These are phyloP conservation scores for Pituophis catenifer DNA, from an alignment of 2,113 vertebrate genomes.

Conservation along the genomic window DNA sequence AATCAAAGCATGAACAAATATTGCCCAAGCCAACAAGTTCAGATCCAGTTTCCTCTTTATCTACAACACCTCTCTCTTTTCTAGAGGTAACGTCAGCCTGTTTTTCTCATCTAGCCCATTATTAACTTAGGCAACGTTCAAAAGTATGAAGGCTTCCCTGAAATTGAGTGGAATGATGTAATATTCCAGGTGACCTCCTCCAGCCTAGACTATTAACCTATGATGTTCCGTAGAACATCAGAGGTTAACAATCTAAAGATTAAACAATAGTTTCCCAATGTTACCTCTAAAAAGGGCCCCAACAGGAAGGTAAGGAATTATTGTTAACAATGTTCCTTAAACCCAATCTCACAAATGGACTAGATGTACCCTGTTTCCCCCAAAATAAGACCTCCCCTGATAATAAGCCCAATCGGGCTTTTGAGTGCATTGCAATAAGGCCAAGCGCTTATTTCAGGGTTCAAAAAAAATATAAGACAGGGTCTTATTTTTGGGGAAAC, in stretches of 20 bases:
- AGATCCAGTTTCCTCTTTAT: neutral
- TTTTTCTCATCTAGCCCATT: neutral
- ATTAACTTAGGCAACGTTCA: neutral
- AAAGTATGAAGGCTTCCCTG: neutral
- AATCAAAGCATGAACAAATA: neutral
- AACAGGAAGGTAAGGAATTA: neutral
- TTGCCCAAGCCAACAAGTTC: neutral
- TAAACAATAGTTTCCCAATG: neutral
- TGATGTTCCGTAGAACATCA: neutral
- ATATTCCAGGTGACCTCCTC: neutral
- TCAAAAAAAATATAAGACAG: no score
- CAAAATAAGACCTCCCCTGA: no score
- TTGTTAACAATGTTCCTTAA: neutral
- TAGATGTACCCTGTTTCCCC: no score
- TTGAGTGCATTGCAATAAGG: no score
- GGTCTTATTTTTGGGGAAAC: no score
- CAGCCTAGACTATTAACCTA: neutral
- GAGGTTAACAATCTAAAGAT: neutral
- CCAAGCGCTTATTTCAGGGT: no score
- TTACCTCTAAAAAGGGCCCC: neutral
- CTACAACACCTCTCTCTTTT: neutral
- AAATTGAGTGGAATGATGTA: neutral
- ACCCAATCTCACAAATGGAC: neutral
- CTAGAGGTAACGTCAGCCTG: neutral
- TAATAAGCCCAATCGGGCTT: no score